phyloP scores from a whole-genome alignment of 1,140 invertebrate genomes.

The Aculops lycopersici region DNA sequence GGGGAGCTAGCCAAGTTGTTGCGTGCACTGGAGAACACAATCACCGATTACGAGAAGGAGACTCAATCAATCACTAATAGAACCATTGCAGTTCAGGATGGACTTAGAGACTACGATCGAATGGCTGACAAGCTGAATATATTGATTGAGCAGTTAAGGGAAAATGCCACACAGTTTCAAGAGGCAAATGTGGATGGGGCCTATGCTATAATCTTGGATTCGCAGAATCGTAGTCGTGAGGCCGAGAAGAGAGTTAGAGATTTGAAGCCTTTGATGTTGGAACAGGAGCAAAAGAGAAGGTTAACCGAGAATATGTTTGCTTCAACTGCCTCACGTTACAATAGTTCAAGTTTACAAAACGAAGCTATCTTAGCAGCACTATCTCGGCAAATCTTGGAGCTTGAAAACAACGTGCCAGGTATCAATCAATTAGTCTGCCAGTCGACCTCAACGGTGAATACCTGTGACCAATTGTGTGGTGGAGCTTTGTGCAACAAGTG shows the following conservation, averaged over 20 bases:
- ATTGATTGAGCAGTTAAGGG: slow-evolving; percentile 34
- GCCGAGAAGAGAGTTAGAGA: slow-evolving; percentile 19
- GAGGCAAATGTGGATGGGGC: slow-evolving; percentile 76
- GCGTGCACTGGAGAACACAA: slow-evolving; percentile 19
- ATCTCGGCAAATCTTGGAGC: slow-evolving; percentile 25
- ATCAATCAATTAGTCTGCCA: slow-evolving; percentile 62
- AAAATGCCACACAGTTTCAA: slow-evolving; percentile 58
- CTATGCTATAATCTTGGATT: slow-evolving; percentile 51
- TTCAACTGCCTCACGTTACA: slow-evolving; percentile 30
- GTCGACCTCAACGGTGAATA: slow-evolving; percentile 28
- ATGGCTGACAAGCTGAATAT: slow-evolving; percentile 34
- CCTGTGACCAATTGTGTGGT: slow-evolving; percentile 61
- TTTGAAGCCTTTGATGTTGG: slow-evolving; percentile 21
- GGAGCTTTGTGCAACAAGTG: slow-evolving; percentile 63
- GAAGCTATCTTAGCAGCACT: slow-evolving; percentile 27
- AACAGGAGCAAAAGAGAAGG: slow-evolving; percentile 44
- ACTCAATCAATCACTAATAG: slow-evolving; percentile 38
- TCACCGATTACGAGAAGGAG: slow-evolving; percentile 26
- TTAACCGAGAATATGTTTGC: slow-evolving; percentile 43
- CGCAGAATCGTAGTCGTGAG: slow-evolving; percentile 29
- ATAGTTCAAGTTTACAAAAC: slow-evolving; percentile 28
- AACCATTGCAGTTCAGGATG: slow-evolving; percentile 38
- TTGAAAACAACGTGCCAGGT: slow-evolving; percentile 38
- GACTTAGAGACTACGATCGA: slow-evolving; percentile 34
- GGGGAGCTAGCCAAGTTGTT: slow-evolving; percentile 22